These are phyloP conservation scores for Pica pica DNA, from an alignment of 2,113 vertebrate species.

Conservation along the genomic window DNA sequence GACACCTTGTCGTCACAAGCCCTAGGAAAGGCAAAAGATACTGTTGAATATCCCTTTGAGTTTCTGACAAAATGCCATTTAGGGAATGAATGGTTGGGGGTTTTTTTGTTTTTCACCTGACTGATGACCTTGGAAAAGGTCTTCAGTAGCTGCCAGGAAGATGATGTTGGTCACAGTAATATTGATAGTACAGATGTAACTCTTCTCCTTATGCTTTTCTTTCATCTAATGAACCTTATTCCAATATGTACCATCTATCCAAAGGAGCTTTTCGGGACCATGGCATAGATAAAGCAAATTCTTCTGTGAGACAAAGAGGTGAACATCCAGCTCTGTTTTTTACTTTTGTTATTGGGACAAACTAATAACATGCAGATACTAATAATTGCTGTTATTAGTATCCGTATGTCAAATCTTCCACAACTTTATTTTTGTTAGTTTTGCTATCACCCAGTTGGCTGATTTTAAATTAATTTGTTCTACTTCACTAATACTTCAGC, in stretches of 20 bases:
- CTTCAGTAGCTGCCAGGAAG: neutral
- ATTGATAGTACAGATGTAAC: neutral
- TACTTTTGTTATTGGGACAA: neutral
- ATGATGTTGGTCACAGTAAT: neutral
- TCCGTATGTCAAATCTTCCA: neutral
- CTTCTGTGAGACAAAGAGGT: neutral
- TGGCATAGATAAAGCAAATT: neutral
- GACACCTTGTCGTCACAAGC: neutral
- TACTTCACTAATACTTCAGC: neutral
- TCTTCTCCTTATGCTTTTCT: neutral
- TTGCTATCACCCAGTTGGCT: neutral
- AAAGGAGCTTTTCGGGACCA: neutral
- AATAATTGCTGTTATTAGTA: neutral
- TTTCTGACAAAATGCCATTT: neutral
- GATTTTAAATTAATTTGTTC: neutral
- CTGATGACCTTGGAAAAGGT: neutral
- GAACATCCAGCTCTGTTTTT: neutral
- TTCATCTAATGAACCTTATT: neutral
- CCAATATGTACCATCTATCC: neutral
- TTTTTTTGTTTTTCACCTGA: neutral
- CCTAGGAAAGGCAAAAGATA: neutral
- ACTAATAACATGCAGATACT: neutral
- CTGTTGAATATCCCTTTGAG: neutral
- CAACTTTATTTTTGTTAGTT: constrained; percentile 4
- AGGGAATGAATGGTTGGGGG: neutral